Percentiles rank a stretch among this genome's conserved stretches.
Evolutionary conservation across 92 coral and sea anemone genomes (phyloP).

Genomic region (Paramuricea clavata): DNA sequence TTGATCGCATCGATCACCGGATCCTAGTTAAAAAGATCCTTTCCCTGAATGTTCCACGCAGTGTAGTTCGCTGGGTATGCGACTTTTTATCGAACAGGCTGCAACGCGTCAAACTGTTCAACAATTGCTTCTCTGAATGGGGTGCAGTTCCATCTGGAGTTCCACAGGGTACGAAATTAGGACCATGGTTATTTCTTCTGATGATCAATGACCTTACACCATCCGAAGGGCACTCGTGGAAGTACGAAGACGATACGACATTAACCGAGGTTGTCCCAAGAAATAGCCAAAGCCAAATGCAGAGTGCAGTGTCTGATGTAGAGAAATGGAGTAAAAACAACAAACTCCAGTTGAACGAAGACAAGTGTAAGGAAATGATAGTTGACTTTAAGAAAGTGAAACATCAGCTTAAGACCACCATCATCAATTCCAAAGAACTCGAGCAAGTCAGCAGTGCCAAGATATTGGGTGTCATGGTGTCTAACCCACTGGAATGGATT

Average conservation of each 20-base stretch:
- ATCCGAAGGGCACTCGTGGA: background rate
- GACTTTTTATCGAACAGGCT: slow-evolving; percentile 4
- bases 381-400: slow-evolving; percentile 19
- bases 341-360: background rate
- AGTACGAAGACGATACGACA: background rate
- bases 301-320: background rate
- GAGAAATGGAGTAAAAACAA: background rate
- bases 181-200: slow-evolving; percentile 15
- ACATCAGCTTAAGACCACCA: background rate
- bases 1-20: slow-evolving; percentile 1
- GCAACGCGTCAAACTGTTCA: slow-evolving; percentile 9
- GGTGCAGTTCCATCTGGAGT: slow-evolving; percentile 15
- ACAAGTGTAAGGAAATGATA: background rate
- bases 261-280: background rate
- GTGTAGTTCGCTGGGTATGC: no score
- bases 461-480: no score
- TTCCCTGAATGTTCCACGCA: no score
- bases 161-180: slow-evolving; percentile 20
- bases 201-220: background rate
- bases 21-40: background rate
- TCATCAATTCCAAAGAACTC: no score
- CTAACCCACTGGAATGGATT: no score
- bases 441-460: no score
- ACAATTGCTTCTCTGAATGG: slow-evolving; percentile 14
- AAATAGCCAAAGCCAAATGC: background rate